A percentile compares a stretch with the other conserved stretches of the same genome.
Conservation (phyloP, 2,113 vertebrate species). For the Malurus elegans region DNA sequence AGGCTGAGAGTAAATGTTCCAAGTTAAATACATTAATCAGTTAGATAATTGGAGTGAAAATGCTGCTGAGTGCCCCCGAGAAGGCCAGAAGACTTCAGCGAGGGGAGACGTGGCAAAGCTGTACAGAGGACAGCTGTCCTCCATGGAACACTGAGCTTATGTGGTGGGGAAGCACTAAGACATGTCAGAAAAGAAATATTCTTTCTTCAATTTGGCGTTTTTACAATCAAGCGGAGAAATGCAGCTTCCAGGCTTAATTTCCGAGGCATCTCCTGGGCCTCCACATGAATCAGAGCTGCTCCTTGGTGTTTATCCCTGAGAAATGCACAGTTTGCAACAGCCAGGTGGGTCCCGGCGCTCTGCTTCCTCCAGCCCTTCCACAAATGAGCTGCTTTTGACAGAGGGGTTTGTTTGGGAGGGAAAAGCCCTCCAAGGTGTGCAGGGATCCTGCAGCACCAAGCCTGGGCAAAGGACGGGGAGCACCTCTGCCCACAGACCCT, state of each 20-base stretch:
- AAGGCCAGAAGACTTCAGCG: accelerated
- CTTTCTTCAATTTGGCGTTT: neutral
- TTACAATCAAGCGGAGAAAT: neutral
- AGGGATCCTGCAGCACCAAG: neutral
- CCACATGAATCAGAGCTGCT: accelerated
- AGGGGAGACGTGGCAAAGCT: neutral
- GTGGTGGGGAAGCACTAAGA: neutral
- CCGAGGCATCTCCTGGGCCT: neutral
- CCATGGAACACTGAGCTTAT: accelerated
- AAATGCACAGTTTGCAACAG: neutral
- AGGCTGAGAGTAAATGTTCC: conserved; percentile 6
- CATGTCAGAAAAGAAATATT: neutral
- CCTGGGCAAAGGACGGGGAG: accelerated
- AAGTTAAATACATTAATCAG: conserved; percentile 9
- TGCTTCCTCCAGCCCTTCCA: neutral
- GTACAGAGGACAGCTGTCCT: neutral
- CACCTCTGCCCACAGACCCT: neutral
- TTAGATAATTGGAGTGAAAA: conserved; percentile 22
- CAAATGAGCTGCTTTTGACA: accelerated
- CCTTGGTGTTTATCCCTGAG: accelerated
- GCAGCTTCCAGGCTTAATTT: neutral
- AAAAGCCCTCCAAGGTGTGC: neutral
- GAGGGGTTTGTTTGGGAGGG: neutral
- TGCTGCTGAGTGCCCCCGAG: neutral
- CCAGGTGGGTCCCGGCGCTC: accelerated